Conservation (phyloP, 2,797 vertebrate species). For the Scleropages formosus region DNA sequence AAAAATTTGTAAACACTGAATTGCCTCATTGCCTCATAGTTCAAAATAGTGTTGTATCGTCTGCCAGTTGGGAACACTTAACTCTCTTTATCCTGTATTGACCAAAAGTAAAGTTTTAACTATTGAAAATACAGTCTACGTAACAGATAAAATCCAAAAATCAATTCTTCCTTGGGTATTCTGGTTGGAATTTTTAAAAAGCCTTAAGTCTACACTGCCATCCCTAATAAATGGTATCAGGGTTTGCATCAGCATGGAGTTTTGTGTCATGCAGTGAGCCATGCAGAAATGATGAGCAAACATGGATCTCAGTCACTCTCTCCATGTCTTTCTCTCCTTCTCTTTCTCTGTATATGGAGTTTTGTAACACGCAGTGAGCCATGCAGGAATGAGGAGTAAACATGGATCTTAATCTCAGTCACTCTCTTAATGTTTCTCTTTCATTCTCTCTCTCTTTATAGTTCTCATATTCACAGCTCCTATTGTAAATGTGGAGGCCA, state of each 20-base stretch:
- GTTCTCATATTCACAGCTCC: background rate
- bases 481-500: background rate
- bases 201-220: too few relatives aligned
- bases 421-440: background rate
- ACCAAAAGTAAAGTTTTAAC: too few relatives aligned
- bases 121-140: too few relatives aligned
- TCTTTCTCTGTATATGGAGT: background rate
- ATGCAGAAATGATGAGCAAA: conserved; percentile 3
- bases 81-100: too few relatives aligned
- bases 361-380: too few relatives aligned
- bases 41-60: too few relatives aligned
- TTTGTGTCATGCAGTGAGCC: background rate
- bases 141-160: too few relatives aligned
- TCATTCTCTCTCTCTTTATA: background rate
- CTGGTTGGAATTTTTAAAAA: too few relatives aligned
- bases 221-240: background rate
- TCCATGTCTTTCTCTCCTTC: background rate
- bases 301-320: background rate
- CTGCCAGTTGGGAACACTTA: too few relatives aligned
- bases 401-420: background rate
- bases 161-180: too few relatives aligned
- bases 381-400: conserved; percentile 3
- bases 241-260: background rate
- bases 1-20: too few relatives aligned
- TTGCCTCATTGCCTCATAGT: too few relatives aligned